Percentiles rank a stretch among this genome's conserved stretches.
These are phyloP conservation scores for Lomographa bimaculata DNA, from an alignment of 2,888 invertebrate species.

Conservation along the genomic window DNA sequence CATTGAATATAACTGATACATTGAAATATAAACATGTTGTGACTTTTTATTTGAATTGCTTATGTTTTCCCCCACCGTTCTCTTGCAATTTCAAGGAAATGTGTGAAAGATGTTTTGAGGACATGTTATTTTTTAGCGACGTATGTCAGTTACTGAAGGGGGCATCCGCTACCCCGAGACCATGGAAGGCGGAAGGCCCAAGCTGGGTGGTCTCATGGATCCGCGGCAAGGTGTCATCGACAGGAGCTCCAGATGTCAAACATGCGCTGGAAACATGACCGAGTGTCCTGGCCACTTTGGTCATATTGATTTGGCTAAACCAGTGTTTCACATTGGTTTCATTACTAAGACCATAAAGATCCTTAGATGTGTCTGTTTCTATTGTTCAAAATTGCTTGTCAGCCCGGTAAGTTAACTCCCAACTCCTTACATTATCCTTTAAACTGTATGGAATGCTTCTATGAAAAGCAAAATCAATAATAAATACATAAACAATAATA, in stretches of 20 bases:
- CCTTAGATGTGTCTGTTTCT: conserved; percentile 99
- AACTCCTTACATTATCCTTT: too few relatives aligned
- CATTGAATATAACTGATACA: too few relatives aligned
- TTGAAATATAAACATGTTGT: too few relatives aligned
- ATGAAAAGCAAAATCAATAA: too few relatives aligned
- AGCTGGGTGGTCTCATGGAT: conserved; percentile 99
- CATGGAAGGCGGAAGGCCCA: conserved; percentile 99
- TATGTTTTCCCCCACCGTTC: background rate
- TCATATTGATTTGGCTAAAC: conserved; percentile 98
- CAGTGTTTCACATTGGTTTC: conserved; percentile 99
- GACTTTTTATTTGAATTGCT: too few relatives aligned
- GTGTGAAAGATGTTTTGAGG: conserved; percentile 3
- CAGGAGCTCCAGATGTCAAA: conserved; percentile 95
- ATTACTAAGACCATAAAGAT: conserved; percentile 98
- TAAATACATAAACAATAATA: too few relatives aligned
- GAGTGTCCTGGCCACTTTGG: conserved; percentile 99
- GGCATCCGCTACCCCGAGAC: conserved; percentile 98
- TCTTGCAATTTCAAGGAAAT: background rate
- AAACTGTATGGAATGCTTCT: too few relatives aligned
- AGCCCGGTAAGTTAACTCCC: conserved; percentile 91
- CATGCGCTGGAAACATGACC: conserved; percentile 98
- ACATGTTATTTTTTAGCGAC: conserved; percentile 84
- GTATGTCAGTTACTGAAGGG: conserved; percentile 99
- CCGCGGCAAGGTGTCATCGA: conserved; percentile 99
- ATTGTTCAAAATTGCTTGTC: conserved; percentile 98